phyloP scores from a whole-genome alignment of 2,113 vertebrate genomes.

The Xenotilapia longispinis region DNA sequence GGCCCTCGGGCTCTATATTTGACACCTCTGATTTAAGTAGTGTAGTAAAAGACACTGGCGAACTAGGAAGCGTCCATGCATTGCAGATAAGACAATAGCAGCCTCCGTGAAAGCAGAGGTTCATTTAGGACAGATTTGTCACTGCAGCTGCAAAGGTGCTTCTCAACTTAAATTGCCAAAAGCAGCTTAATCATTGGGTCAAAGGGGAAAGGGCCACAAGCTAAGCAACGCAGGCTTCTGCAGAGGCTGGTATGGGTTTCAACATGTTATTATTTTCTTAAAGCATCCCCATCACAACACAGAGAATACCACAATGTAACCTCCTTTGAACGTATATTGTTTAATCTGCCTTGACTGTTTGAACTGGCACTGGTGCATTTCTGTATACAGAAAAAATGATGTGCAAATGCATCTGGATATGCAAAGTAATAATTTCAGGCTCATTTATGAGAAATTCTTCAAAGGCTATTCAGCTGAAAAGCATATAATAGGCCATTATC shows the following conservation, averaged over 20 bases:
- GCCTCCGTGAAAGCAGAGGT: not conserved
- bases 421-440: not conserved
- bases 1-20: not conserved
- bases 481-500: not conserved
- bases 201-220: constrained; percentile 37
- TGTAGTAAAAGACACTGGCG: not conserved
- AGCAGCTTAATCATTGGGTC: constrained; percentile 61
- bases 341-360: not conserved
- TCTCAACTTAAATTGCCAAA: constrained; percentile 30
- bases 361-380: not conserved
- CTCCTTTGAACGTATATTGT: not conserved
- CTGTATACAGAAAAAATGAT: not conserved
- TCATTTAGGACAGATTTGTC: constrained; percentile 34
- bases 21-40: not conserved
- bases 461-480: not conserved
- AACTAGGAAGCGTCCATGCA: not conserved
- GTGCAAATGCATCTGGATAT: not conserved
- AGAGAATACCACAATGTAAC: not conserved
- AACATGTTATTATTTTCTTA: not conserved
- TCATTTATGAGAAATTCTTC: not conserved
- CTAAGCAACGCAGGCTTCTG: not conserved
- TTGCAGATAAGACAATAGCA: not conserved
- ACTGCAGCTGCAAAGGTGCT: constrained; percentile 33
- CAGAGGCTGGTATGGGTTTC: not conserved
- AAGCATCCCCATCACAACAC: not conserved